Evolutionary conservation across 2,888 invertebrate genomes (phyloP).

Genomic region (Plagodis dolabraria): DNA sequence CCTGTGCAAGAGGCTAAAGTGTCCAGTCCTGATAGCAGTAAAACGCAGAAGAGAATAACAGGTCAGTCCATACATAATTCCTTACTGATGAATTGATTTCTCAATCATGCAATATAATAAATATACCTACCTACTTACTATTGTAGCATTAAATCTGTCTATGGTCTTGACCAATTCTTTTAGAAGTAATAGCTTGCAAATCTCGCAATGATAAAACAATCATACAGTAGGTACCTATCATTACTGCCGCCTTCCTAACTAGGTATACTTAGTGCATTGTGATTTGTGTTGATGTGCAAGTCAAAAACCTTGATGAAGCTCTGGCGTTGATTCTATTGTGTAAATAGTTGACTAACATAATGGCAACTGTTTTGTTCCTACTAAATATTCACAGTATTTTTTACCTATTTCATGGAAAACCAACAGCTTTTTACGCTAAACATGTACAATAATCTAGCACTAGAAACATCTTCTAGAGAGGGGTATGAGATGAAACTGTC

Average conservation of each 20-base stretch:
- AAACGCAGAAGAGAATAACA: conserved; percentile 86
- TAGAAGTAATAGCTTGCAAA: no score
- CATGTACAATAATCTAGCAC: no score
- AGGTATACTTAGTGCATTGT: neutral
- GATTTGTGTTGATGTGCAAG: neutral
- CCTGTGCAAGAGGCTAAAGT: conserved; percentile 67
- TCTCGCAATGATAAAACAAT: no score
- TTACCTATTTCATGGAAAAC: no score
- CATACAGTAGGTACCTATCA: no score
- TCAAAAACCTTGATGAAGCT: conserved; percentile 12
- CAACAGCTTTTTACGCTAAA: no score
- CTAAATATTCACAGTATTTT: neutral
- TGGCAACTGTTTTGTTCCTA: neutral
- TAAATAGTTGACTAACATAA: conserved; percentile 5
- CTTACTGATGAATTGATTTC: neutral
- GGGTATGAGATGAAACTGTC: no score
- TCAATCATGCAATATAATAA: no score
- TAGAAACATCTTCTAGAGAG: no score
- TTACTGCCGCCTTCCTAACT: neutral
- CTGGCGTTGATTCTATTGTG: conserved; percentile 14
- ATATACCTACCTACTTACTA: no score
- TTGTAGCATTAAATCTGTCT: no score
- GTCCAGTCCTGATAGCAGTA: conserved; percentile 73
- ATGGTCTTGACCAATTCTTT: no score
- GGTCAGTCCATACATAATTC: conserved; percentile 65